Conservation (phyloP, 1,140 invertebrate species). For the Phocides pigmalion region DNA sequence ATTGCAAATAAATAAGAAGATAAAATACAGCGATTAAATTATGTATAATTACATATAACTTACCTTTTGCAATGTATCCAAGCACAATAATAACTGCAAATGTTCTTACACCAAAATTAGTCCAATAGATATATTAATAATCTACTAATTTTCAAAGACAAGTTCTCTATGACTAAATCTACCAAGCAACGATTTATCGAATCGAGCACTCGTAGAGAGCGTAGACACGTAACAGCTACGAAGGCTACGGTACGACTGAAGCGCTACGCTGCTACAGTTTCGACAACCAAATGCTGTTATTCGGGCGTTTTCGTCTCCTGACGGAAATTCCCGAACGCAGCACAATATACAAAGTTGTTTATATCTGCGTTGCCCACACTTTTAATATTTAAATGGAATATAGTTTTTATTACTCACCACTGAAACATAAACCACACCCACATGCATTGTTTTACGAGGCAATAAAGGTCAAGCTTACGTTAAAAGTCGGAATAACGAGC, state of each 20-base stretch:
- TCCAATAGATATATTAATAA: not conserved
- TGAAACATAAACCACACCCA: constrained; percentile 23
- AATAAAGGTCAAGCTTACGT: constrained; percentile 8
- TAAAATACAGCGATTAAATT: not conserved
- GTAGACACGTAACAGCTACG: constrained; percentile 58
- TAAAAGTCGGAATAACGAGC: constrained; percentile 8
- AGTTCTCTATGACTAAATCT: not conserved
- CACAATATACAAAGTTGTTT: constrained; percentile 53
- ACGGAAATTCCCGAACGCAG: constrained; percentile 62
- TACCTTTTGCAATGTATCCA: constrained; percentile 19
- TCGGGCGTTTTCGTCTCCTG: constrained; percentile 59
- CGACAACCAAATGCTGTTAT: constrained; percentile 59
- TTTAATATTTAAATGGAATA: constrained; percentile 36
- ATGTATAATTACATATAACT: not conserved
- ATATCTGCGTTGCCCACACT: constrained; percentile 47
- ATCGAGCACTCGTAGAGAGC: constrained; percentile 32
- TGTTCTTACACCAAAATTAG: constrained; percentile 6
- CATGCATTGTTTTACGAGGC: constrained; percentile 16
- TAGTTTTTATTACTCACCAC: constrained; percentile 23
- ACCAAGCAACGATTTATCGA: constrained; percentile 13
- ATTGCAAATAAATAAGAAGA: not conserved
- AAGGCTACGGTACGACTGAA: constrained; percentile 68
- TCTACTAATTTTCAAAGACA: not conserved
- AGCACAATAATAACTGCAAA: constrained; percentile 4
- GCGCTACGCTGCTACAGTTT: constrained; percentile 65